These are phyloP conservation scores for Sarcophaga peregrina DNA, from an alignment of 1,140 invertebrate species.

Conservation along the genomic window DNA sequence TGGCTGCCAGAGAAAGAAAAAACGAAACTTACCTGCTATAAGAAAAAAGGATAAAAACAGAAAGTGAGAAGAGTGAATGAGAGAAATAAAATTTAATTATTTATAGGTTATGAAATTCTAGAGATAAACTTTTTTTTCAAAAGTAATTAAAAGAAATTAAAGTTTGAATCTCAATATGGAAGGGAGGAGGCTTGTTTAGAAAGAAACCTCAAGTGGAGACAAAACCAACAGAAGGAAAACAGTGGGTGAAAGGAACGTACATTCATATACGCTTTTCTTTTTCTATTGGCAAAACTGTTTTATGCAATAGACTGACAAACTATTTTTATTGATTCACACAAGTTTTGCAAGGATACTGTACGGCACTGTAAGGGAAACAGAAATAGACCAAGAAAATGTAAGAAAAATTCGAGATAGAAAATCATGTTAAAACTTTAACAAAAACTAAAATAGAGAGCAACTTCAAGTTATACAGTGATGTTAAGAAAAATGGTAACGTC, in stretches of 20 bases:
- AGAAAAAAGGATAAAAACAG: neutral
- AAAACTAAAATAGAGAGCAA: too few relatives aligned
- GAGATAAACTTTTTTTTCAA: neutral
- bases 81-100: neutral
- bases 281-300: neutral
- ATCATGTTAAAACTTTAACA: too few relatives aligned
- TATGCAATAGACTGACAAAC: neutral
- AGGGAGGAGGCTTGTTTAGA: neutral
- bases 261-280: neutral
- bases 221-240: too few relatives aligned
- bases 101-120: constrained; percentile 2
- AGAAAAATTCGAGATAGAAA: too few relatives aligned
- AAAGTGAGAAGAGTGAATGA: neutral
- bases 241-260: neutral
- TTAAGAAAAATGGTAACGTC: too few relatives aligned
- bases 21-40: neutral
- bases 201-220: too few relatives aligned
- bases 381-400: too few relatives aligned
- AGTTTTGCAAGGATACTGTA: too few relatives aligned
- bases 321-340: constrained; percentile 5
- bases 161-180: neutral
- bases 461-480: too few relatives aligned
- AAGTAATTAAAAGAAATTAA: constrained; percentile 25
- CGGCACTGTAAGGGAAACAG: too few relatives aligned
- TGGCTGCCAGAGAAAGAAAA: neutral